phyloP scores from a whole-genome alignment of 2,113 vertebrate species.

The Paralichthys olivaceus region DNA sequence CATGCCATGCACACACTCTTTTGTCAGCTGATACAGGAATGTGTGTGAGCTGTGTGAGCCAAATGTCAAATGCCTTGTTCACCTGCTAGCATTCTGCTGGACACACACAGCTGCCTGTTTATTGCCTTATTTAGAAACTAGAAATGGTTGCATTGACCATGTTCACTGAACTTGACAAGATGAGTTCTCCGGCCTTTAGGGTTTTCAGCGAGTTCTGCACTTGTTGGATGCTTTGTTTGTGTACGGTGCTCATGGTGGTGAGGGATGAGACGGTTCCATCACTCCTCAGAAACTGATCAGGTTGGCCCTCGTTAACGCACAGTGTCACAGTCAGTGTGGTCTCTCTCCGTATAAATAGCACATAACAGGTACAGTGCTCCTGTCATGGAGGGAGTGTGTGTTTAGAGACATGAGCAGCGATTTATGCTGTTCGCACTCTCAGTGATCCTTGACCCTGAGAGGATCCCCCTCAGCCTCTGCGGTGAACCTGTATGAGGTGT shows the following conservation, averaged over 20 bases:
- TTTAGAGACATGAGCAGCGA: constrained; percentile 20
- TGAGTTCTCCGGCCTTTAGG: neutral
- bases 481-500: constrained; percentile 18
- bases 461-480: neutral
- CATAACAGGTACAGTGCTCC: constrained; percentile 3
- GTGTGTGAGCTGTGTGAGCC: constrained; percentile 48
- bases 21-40: constrained; percentile 75
- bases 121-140: constrained; percentile 14
- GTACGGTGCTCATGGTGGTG: neutral
- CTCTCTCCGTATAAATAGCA: neutral
- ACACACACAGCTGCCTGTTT: constrained; percentile 28
- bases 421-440: constrained; percentile 25
- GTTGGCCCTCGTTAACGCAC: neutral
- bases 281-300: neutral
- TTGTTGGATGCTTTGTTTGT: constrained; percentile 1
- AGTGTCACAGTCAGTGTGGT: neutral
- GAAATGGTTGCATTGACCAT: neutral
- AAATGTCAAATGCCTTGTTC: constrained; percentile 70
- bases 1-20: constrained; percentile 31
- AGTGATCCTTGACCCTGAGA: constrained; percentile 5
- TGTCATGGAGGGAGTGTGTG: constrained; percentile 27
- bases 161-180: constrained; percentile 30
- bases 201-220: neutral
- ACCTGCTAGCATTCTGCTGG: constrained; percentile 65
- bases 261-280: neutral